Conservation (phyloP, 2,888 invertebrate genomes). For the Myopa tessellatipennis region DNA sequence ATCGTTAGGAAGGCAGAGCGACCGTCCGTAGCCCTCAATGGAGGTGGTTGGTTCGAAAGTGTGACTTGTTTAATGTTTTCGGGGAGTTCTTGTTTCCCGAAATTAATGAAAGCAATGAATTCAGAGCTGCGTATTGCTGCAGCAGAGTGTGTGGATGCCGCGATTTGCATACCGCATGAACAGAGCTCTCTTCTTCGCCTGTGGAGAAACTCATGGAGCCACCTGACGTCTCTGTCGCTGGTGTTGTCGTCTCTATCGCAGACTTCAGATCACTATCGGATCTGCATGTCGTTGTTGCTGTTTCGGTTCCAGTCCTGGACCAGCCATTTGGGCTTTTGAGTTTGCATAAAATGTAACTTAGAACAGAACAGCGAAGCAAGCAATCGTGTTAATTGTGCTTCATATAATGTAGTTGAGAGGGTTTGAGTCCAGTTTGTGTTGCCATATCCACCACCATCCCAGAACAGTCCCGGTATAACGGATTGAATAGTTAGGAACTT, state of each 20-base stretch:
- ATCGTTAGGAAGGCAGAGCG: too few relatives aligned
- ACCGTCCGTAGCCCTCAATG: too few relatives aligned
- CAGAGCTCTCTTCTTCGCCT: background rate
- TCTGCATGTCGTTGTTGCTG: background rate
- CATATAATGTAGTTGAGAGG: constrained; percentile 55
- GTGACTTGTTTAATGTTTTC: too few relatives aligned
- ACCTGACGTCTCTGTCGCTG: constrained; percentile 56
- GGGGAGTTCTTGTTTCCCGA: too few relatives aligned
- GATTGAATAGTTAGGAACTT: too few relatives aligned
- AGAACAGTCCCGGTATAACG: too few relatives aligned
- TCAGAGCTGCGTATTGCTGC: background rate
- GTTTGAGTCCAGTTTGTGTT: background rate
- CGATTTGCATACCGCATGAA: background rate
- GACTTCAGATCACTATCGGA: constrained; percentile 39
- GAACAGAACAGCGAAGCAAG: constrained; percentile 16
- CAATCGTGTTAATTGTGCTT: constrained; percentile 64
- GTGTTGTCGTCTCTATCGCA: constrained; percentile 39
- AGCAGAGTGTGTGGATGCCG: constrained; percentile 10
- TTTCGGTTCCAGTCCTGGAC: background rate
- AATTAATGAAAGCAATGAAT: too few relatives aligned
- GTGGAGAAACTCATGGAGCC: constrained; percentile 12
- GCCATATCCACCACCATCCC: background rate
- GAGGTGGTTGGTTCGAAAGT: too few relatives aligned
- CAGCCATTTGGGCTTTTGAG: background rate
- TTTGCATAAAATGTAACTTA: background rate